Evolutionary conservation across 2,113 vertebrate species (phyloP).

Genomic region (Myocastor coypus): DNA sequence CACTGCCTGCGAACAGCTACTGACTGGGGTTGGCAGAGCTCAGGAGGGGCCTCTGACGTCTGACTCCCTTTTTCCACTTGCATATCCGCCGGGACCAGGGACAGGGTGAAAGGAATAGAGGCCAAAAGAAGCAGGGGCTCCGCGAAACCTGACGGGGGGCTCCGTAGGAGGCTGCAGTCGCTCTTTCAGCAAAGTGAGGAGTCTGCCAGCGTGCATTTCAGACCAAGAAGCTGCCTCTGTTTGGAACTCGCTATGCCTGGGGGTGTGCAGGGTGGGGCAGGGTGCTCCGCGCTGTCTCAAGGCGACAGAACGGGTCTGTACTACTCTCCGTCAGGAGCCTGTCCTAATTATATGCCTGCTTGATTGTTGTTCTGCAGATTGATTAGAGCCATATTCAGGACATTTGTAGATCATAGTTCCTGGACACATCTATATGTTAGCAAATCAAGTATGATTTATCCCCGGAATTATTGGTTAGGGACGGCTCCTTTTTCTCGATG

Average conservation of each 20-base stretch:
- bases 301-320: constrained; percentile 77
- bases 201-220: background rate
- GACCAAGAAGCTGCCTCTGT: background rate
- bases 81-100: background rate
- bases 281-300: constrained; percentile 75
- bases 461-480: constrained; percentile 82
- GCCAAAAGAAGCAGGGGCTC: background rate
- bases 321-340: constrained; percentile 69
- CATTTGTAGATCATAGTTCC: constrained; percentile 87
- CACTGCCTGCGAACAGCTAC: background rate
- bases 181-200: background rate
- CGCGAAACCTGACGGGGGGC: background rate
- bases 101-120: background rate
- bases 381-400: constrained; percentile 86
- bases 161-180: background rate
- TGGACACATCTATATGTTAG: constrained; percentile 85
- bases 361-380: constrained; percentile 86
- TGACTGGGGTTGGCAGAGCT: background rate
- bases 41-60: background rate
- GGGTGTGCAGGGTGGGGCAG: background rate
- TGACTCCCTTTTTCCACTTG: background rate
- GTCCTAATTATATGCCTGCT: constrained; percentile 85
- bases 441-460: constrained; percentile 88
- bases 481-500: constrained; percentile 84
- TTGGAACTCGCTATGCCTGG: constrained; percentile 63